A percentile compares a stretch with the other conserved stretches of the same genome.
phyloP scores from a whole-genome alignment of 2,797 vertebrate species.

The Falco cherrug region DNA sequence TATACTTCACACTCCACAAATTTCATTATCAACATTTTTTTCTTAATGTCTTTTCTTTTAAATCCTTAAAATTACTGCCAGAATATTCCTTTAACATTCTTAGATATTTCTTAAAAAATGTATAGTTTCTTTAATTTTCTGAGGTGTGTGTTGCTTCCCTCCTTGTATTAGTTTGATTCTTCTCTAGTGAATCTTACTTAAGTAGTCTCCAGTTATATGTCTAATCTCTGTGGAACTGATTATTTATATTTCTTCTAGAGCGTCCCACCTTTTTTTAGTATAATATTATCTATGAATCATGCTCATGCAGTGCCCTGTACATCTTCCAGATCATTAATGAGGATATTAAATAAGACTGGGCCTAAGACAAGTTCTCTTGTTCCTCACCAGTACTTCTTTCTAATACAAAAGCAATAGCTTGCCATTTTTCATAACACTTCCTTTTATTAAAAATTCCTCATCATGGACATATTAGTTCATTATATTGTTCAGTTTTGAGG shows the following conservation, averaged over 20 bases:
- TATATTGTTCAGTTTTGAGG: neutral
- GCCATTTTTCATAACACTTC: neutral
- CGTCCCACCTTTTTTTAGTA: neutral
- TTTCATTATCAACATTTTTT: neutral
- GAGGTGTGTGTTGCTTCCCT: neutral
- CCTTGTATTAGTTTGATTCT: neutral
- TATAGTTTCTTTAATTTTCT: neutral
- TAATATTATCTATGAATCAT: neutral
- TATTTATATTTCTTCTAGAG: neutral
- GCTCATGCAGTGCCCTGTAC: neutral
- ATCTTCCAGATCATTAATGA: conserved; percentile 1
- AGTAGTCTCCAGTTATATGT: neutral
- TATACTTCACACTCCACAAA: neutral
- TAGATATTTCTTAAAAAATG: neutral
- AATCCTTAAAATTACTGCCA: neutral
- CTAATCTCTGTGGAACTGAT: neutral
- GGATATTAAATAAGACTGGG: neutral
- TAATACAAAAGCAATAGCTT: neutral
- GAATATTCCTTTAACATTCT: neutral
- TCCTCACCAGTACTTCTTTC: neutral
- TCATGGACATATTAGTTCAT: neutral
- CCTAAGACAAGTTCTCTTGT: neutral
- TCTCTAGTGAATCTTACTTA: neutral
- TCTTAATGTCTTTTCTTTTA: neutral
- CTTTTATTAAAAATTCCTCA: neutral